Evolutionary conservation across 2,113 vertebrate genomes (phyloP).

Genomic region (Toxotes jaculatrix): DNA sequence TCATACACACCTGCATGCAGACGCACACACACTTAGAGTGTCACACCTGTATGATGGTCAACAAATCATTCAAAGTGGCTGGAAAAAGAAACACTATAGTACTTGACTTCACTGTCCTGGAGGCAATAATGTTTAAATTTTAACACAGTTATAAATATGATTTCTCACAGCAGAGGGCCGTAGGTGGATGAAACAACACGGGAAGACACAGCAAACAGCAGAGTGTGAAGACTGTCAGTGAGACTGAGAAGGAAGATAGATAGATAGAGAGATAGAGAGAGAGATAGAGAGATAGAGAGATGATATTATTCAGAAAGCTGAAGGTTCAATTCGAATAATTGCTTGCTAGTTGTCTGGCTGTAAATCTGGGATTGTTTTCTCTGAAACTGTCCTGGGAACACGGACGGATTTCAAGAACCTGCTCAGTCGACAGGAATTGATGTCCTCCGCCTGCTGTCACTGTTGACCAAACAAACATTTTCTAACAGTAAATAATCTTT

Average conservation of each 20-base stretch:
- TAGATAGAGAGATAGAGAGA: neutral
- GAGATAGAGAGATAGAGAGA: neutral
- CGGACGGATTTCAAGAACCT: constrained; percentile 24
- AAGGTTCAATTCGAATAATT: neutral
- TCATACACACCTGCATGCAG: neutral
- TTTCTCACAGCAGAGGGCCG: constrained; percentile 60
- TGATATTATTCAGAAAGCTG: neutral
- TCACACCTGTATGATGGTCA: neutral
- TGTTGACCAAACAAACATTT: constrained; percentile 7
- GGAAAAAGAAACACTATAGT: neutral
- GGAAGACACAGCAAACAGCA: constrained; percentile 35
- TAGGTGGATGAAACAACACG: constrained; percentile 61
- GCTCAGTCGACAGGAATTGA: constrained; percentile 13
- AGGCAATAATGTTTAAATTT: constrained; percentile 9
- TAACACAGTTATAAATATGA: constrained; percentile 58
- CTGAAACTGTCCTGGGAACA: constrained; percentile 5
- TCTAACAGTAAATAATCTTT: constrained; percentile 1
- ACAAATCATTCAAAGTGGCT: constrained; percentile 3
- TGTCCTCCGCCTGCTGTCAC: constrained; percentile 21
- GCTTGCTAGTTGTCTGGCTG: neutral
- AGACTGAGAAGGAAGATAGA: constrained; percentile 1
- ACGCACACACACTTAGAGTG: neutral
- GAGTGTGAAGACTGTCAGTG: constrained; percentile 36
- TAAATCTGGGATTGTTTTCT: constrained; percentile 29
- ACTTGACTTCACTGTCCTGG: neutral